phyloP scores from a whole-genome alignment of 2,888 invertebrate genomes.

The Eristalis pertinax region DNA sequence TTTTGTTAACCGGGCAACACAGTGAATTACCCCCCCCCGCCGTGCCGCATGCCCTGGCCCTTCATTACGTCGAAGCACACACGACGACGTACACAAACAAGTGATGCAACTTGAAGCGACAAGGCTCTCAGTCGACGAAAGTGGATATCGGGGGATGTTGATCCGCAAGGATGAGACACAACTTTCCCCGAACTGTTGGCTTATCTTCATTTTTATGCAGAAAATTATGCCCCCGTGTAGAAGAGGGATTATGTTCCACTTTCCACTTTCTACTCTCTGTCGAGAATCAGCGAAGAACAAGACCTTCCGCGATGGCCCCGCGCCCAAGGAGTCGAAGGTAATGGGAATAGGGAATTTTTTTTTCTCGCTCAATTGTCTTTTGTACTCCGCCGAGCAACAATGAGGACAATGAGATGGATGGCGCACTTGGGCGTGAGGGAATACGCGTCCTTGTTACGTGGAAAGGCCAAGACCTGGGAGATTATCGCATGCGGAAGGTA shows the following conservation, averaged over 20 bases:
- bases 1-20: conserved; percentile 68
- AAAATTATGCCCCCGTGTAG: conserved; percentile 36
- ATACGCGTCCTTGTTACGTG: neutral
- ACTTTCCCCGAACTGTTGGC: conserved; percentile 15
- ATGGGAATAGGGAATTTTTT: conserved; percentile 27
- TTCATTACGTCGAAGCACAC: neutral
- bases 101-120: neutral
- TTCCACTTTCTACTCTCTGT: conserved; percentile 16
- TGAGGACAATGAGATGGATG: conserved; percentile 24
- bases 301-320: conserved; percentile 21
- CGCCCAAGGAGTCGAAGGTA: conserved; percentile 27
- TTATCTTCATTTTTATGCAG: conserved; percentile 28
- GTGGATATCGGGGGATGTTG: neutral
- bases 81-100: neutral
- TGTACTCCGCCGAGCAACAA: conserved; percentile 9
- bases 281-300: conserved; percentile 5
- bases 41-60: neutral
- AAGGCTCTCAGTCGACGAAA: neutral
- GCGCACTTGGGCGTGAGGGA: neutral
- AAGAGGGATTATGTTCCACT: conserved; percentile 45
- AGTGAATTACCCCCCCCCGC: conserved; percentile 31
- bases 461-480: neutral
- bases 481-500: conserved; percentile 56
- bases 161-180: conserved; percentile 1
- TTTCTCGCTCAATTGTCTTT: neutral